phyloP scores from a whole-genome alignment of 2,797 vertebrate genomes.

The Crocidura indochinensis region DNA sequence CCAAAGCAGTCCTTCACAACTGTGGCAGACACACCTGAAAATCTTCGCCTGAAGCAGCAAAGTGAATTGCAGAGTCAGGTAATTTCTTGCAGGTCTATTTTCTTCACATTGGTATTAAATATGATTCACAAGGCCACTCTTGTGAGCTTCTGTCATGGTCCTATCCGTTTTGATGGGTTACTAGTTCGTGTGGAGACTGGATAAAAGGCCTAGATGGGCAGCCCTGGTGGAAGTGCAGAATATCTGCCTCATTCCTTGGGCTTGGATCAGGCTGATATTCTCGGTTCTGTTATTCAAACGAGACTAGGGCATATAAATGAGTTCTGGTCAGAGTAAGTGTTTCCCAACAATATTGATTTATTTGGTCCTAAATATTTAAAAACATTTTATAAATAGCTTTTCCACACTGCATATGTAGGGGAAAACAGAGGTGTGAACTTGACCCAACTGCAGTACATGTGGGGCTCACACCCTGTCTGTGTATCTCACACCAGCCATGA shows the following conservation, averaged over 20 bases:
- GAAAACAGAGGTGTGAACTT: constrained; percentile 77
- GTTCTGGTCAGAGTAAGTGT: constrained; percentile 79
- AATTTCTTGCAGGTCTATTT: constrained; percentile 76
- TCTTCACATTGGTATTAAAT: not conserved
- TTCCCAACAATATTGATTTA: constrained; percentile 82
- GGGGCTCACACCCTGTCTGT: constrained; percentile 81
- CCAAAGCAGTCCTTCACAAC: constrained; percentile 96
- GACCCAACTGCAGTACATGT: constrained; percentile 67
- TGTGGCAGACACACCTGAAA: constrained; percentile 95
- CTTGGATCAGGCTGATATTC: not conserved
- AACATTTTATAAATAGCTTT: constrained; percentile 80
- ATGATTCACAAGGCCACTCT: not conserved
- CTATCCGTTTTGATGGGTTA: accelerated
- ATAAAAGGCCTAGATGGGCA: not conserved
- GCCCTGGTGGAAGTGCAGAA: not conserved
- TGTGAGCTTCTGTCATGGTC: not conserved
- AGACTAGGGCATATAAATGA: constrained; percentile 60
- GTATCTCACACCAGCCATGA: constrained; percentile 73
- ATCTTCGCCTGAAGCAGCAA: constrained; percentile 95
- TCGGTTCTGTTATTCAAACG: constrained; percentile 36
- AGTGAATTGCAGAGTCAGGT: constrained; percentile 96
- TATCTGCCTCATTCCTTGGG: not conserved
- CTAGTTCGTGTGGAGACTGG: not conserved
- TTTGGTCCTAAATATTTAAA: constrained; percentile 84
- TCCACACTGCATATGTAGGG: constrained; percentile 79